Evolutionary conservation across 1,140 invertebrate genomes (phyloP).

Genomic region (Ephestia elutella): DNA sequence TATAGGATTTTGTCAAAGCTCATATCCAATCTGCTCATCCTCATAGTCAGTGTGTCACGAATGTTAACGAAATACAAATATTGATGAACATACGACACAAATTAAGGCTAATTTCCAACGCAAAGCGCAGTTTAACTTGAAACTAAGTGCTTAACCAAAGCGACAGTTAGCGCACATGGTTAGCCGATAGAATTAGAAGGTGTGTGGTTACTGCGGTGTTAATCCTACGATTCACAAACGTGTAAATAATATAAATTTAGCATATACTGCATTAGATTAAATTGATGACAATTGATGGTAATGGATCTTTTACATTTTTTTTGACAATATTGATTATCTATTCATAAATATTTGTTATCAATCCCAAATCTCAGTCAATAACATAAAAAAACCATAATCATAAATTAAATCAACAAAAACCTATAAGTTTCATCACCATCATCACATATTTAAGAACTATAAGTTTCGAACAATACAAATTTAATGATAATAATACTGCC

Average conservation of each 20-base stretch:
- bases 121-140: constrained; percentile 63
- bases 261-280: neutral
- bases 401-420: no score
- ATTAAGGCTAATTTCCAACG: constrained; percentile 69
- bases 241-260: constrained; percentile 4
- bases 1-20: no score
- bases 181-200: constrained; percentile 32
- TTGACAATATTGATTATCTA: no score
- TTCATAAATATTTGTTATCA: no score
- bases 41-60: constrained; percentile 33
- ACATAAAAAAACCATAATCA: no score
- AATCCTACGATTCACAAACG: neutral
- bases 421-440: no score
- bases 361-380: no score
- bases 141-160: constrained; percentile 69
- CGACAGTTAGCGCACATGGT: constrained; percentile 43
- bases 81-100: constrained; percentile 63
- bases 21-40: neutral
- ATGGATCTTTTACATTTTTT: neutral
- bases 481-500: no score
- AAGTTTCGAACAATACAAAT: no score
- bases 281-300: neutral
- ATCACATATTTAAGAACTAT: no score
- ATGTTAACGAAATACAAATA: constrained; percentile 71
- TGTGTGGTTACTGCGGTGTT: constrained; percentile 20